Evolutionary conservation across 2,797 vertebrate species (phyloP).

Genomic region (Aphelocoma californica): DNA sequence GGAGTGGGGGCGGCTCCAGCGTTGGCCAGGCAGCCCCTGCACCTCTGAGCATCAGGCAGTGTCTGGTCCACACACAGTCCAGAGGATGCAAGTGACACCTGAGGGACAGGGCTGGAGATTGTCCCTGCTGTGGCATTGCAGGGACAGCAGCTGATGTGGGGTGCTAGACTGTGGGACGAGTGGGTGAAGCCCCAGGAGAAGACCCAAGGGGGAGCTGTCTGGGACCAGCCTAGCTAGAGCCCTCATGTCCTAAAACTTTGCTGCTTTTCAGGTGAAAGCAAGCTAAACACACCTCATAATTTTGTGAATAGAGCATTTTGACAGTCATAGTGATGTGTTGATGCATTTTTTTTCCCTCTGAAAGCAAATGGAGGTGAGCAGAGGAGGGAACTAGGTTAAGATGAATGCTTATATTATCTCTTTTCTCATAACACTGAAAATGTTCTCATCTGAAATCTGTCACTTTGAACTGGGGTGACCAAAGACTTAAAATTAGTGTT

Average conservation of each 20-base stretch:
- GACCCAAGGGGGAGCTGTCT: rapidly evolving
- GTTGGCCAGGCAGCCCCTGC: neutral
- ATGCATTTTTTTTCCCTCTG: neutral
- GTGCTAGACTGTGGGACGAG: no score
- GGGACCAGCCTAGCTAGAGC: neutral
- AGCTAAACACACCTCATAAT: neutral
- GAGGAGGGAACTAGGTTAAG: neutral
- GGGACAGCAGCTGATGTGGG: neutral
- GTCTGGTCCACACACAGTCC: neutral
- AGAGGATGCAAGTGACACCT: neutral
- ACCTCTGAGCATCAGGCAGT: neutral
- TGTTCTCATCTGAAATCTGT: neutral
- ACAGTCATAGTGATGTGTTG: no score
- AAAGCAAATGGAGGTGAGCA: neutral
- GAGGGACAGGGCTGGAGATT: neutral
- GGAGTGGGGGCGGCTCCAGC: neutral
- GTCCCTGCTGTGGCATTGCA: rapidly evolving
- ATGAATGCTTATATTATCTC: neutral
- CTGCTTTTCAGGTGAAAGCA: neutral
- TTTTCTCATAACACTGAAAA: neutral
- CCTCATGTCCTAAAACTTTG: neutral
- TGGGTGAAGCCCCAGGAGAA: neutral
- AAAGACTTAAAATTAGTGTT: neutral
- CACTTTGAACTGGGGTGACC: neutral
- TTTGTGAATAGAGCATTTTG: neutral